Percentiles rank a stretch among this genome's conserved stretches.
phyloP scores from a whole-genome alignment of 2,797 vertebrate genomes.

The Tragelaphus eurycerus region DNA sequence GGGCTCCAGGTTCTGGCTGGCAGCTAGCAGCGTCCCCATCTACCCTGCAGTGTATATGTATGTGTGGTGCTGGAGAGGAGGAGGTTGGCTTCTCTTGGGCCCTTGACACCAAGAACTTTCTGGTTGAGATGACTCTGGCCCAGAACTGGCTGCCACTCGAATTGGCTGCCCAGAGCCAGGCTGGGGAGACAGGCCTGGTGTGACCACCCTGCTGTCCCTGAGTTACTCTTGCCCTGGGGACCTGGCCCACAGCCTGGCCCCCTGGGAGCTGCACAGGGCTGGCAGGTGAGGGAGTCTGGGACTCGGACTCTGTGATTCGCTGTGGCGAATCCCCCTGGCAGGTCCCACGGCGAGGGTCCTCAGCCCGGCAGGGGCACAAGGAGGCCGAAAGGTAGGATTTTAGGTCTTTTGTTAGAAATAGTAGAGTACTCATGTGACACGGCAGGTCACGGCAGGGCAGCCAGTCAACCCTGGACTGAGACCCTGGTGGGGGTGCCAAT shows the following conservation, averaged over 20 bases:
- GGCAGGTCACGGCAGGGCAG: not conserved
- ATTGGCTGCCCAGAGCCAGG: not conserved
- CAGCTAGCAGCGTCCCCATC: not conserved
- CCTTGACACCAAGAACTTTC: not conserved
- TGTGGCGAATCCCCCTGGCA: not conserved
- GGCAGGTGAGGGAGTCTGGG: not conserved
- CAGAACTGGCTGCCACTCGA: not conserved
- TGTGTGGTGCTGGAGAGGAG: not conserved
- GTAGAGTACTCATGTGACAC: not conserved
- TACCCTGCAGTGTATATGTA: not conserved
- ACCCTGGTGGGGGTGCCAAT: not conserved
- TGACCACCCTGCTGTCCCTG: not conserved
- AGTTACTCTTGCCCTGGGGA: not conserved
- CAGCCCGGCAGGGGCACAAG: not conserved
- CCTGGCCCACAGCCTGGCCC: not conserved
- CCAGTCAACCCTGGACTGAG: rapidly evolving
- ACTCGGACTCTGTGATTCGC: not conserved
- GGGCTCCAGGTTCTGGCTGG: not conserved
- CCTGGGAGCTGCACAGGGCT: not conserved
- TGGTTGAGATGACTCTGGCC: not conserved
- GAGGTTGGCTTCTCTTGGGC: not conserved
- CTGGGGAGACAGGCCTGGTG: not conserved
- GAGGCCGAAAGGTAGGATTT: not conserved
- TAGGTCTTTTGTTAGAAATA: not conserved
- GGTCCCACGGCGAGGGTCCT: not conserved